A percentile compares a stretch with the other conserved stretches of the same genome.
Evolutionary conservation across 2,113 vertebrate genomes (phyloP).

Genomic region (Rhodinocichla rosea): DNA sequence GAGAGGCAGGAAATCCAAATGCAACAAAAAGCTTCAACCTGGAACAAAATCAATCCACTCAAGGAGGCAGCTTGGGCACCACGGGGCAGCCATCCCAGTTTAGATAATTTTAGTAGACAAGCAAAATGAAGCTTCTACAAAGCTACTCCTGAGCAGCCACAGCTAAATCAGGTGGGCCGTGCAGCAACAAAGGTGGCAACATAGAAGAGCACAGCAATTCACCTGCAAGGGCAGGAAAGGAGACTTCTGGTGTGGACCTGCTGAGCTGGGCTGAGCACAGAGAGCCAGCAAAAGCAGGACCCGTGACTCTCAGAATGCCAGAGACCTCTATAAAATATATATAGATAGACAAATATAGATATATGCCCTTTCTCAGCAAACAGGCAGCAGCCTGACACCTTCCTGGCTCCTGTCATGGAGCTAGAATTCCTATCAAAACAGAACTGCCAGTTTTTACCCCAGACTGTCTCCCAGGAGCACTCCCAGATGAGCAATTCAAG

Average conservation of each 20-base stretch:
- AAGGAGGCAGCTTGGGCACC: neutral
- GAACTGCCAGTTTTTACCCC: neutral
- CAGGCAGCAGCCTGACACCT: neutral
- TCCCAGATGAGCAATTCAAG: neutral
- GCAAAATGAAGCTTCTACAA: neutral
- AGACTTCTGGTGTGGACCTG: neutral
- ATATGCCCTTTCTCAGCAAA: neutral
- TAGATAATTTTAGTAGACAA: neutral
- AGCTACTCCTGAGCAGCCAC: neutral
- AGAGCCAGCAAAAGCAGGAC: neutral
- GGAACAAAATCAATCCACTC: neutral
- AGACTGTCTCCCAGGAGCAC: neutral
- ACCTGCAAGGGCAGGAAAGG: neutral
- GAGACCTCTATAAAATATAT: neutral
- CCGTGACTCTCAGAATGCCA: neutral
- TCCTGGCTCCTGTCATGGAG: neutral
- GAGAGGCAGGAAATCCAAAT: neutral
- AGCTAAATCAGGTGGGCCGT: neutral
- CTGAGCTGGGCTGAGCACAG: neutral
- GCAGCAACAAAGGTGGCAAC: neutral
- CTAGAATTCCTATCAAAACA: rapidly evolving
- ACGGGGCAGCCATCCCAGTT: rapidly evolving
- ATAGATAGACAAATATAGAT: neutral
- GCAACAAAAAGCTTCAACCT: neutral
- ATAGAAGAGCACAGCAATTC: rapidly evolving